Base-by-base conservation (phyloP, 2,888 invertebrate species). In the Melinaea marsaeus region DNA sequence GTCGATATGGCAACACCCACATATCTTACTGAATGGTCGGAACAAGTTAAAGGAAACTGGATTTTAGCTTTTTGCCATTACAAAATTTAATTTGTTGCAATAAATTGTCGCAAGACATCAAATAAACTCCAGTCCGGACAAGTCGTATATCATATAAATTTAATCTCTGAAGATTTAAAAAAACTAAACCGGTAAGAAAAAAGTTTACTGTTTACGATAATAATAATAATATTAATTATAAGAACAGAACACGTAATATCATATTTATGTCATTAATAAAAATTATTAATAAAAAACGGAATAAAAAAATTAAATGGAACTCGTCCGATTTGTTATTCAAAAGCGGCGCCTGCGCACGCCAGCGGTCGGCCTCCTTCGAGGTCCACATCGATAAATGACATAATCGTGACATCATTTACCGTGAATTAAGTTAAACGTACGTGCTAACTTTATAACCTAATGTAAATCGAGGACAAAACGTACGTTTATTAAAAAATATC, bases 341-440 rank as follows among this genome's bases (percentile, higher is more conserved):
- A 72, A 68, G 63, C 66, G 62, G 62, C 61, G 58, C 61, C 55
- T 61, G 60, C 37, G 58, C 57, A 63, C 61, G 55, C 66, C 54
- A 60, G 63, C 62, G 34, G 60, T 35, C 60, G 72, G 67, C 75
- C 73, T 72, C 71, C 64, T 57, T 54, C 66, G 70, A 70, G 73
- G 72, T 70, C 70, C 68, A 61, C 55, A 51, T 67, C 68, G 68
- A 67, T 65, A 65, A 68, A 69, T 70, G 72, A 71, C 71, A 69
- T 63, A 68, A 66, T 62, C 69, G 68, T 74, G 74, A 74, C 75
- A 75, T 75, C 75, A 74, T 67, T 63, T 60, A 54, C 57, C 58
- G 47, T 55, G 62, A 67, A 69, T 70, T 66, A 66, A 66, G 69
- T 70, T 62, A 70, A 68, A 65, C 65, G 60, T 57, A 54, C 47